Conservation (phyloP, 2,113 vertebrate genomes). For the Mustela nigripes region DNA sequence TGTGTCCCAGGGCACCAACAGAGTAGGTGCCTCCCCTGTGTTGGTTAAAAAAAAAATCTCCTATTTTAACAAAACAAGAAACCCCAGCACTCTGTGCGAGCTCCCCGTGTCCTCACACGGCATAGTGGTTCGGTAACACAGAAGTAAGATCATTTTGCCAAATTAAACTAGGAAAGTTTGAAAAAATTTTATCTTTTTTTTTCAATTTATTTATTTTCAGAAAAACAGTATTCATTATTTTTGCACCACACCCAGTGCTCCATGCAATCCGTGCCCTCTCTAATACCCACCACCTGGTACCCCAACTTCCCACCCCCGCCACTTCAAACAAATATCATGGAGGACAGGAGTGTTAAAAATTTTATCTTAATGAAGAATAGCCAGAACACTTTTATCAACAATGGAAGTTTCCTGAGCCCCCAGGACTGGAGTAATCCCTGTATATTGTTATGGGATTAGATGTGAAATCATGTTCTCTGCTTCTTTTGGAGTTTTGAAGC, state of each 20-base stretch:
- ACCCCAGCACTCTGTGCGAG: accelerated
- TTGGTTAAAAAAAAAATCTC: background rate
- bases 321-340: no score
- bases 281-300: no score
- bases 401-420: background rate
- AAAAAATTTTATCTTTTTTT: background rate
- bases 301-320: no score
- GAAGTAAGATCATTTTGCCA: no score
- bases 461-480: background rate
- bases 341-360: background rate
- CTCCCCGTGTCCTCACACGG: accelerated
- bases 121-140: accelerated
- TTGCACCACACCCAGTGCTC: no score
- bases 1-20: background rate
- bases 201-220: no score
- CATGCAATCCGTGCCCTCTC: no score
- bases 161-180: background rate
- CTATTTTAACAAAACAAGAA: background rate
- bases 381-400: background rate
- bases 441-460: no score
- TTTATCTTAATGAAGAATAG: background rate
- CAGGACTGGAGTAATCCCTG: accelerated
- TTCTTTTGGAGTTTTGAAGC: background rate
- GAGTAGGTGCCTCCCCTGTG: background rate
- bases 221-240: no score